Percentiles rank a stretch among this genome's conserved stretches.
Evolutionary conservation across 2,797 vertebrate genomes (phyloP).

Genomic region (Rachycentron canadum): DNA sequence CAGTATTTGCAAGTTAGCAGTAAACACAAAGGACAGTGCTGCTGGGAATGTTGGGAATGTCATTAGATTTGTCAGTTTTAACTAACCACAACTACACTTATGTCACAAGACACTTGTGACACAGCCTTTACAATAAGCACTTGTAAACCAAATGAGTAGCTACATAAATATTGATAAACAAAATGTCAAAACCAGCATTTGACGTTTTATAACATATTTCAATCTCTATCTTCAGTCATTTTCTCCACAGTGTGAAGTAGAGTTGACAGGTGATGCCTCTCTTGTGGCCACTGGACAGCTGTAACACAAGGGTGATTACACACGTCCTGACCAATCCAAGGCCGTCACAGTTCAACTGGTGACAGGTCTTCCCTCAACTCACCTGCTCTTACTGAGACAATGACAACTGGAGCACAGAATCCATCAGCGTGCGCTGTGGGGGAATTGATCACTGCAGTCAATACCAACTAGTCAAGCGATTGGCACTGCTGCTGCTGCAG

Average conservation of each 20-base stretch:
- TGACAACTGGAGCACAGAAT: conserved; percentile 55
- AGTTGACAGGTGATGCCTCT: conserved; percentile 59
- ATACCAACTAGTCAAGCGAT: conserved; percentile 63
- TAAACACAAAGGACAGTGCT: neutral
- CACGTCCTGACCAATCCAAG: conserved; percentile 73
- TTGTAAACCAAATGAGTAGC: neutral
- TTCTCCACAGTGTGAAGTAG: neutral
- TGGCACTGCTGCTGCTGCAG: conserved; percentile 49
- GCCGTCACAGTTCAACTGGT: conserved; percentile 59
- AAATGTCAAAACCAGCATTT: conserved; percentile 8
- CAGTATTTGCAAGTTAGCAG: neutral
- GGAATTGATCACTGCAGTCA: conserved; percentile 75
- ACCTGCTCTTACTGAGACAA: conserved; percentile 39
- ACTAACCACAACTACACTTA: too few relatives aligned
- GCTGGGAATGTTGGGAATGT: too few relatives aligned
- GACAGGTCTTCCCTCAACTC: conserved; percentile 63
- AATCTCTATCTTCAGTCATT: neutral
- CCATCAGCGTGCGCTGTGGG: conserved; percentile 54
- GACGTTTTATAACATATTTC: neutral
- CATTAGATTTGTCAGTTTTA: too few relatives aligned
- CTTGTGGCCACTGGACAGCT: conserved; percentile 71
- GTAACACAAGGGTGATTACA: conserved; percentile 75
- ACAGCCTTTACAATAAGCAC: neutral
- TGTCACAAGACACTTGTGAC: neutral
- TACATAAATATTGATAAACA: neutral